Evolutionary conservation across 2,888 invertebrate species (phyloP).

Genomic region (Himalopsyche anomala): DNA sequence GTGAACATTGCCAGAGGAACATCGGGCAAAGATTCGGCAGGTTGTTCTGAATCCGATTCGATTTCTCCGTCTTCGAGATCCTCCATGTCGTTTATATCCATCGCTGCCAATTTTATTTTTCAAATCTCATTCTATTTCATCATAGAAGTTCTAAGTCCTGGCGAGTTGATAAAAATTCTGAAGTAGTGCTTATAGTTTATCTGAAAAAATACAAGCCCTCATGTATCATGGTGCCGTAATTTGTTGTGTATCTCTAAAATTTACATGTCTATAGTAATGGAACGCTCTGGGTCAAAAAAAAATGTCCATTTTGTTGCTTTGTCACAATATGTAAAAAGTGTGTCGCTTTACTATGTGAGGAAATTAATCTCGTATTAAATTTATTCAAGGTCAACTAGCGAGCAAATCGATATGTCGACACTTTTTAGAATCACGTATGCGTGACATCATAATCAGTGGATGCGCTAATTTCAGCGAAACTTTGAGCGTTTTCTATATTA

Average conservation of each 20-base stretch:
- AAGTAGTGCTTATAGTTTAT: background rate
- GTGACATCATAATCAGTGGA: background rate
- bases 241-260: background rate
- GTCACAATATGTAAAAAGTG: background rate
- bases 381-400: background rate
- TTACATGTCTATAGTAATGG: background rate
- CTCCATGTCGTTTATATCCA: constrained; percentile 70
- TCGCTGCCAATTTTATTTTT: constrained; percentile 51
- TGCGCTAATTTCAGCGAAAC: background rate
- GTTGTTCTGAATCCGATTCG: constrained; percentile 80
- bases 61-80: constrained; percentile 94
- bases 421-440: background rate
- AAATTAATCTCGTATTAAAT: background rate
- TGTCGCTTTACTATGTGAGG: background rate
- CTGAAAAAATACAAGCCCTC: constrained; percentile 41
- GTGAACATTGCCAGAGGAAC: constrained; percentile 3
- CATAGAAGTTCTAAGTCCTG: background rate
- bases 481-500: background rate
- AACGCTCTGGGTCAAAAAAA: background rate
- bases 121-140: constrained; percentile 2
- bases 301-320: background rate
- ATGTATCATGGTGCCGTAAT: background rate
- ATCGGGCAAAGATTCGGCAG: constrained; percentile 66
- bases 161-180: background rate
- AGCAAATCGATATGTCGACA: background rate